A percentile compares a stretch with the other conserved stretches of the same genome.
phyloP scores from a whole-genome alignment of 2,888 invertebrate species.

The Scaptomyza tumidula region DNA sequence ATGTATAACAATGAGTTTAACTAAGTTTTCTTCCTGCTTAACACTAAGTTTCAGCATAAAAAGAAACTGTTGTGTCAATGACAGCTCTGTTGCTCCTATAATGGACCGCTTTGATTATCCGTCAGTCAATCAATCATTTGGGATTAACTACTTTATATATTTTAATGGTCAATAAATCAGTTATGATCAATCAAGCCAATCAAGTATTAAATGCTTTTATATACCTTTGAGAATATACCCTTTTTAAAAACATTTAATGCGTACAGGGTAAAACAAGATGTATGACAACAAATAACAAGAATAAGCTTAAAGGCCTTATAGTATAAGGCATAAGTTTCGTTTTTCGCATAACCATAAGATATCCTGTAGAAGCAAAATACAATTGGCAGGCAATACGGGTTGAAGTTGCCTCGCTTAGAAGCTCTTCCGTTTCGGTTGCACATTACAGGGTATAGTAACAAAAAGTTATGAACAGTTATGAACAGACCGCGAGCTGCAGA shows the following conservation, averaged over 20 bases:
- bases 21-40: too few species aligned
- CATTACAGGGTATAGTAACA: constrained; percentile 8
- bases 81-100: too few species aligned
- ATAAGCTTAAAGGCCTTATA: not conserved
- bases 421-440: not conserved
- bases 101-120: not conserved
- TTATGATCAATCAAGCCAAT: not conserved
- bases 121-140: not conserved
- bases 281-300: not conserved
- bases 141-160: not conserved
- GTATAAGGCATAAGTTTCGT: too few species aligned
- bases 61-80: too few species aligned
- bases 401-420: too few species aligned
- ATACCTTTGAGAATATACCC: not conserved
- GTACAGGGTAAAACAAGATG: constrained; percentile 1
- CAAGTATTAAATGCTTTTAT: not conserved
- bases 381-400: too few species aligned
- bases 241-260: not conserved
- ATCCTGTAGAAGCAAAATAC: not conserved
- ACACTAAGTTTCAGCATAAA: too few species aligned
- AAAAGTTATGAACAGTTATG: constrained; percentile 51
- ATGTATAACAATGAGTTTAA: too few species aligned
- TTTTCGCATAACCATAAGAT: not conserved
- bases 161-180: not conserved
- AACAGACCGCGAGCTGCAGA: constrained; percentile 32